These are phyloP conservation scores for Tethya wilhelma DNA, from an alignment of 37 sponge, comb jelly and placozoan genomes.

Conservation along the genomic window DNA sequence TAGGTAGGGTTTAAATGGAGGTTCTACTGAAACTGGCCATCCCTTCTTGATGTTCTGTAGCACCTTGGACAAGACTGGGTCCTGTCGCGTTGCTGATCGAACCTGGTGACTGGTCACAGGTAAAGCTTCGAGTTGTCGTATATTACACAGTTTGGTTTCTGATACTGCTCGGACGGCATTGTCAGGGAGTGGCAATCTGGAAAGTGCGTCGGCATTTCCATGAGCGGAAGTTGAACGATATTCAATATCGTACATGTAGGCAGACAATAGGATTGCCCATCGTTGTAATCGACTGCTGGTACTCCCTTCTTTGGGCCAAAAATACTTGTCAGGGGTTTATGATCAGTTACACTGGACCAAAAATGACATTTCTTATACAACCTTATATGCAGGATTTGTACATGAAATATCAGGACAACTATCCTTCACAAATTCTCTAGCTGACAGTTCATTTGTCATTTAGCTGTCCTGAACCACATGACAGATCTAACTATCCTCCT, in stretches of 20 bases:
- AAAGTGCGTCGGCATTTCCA: slow-evolving; percentile 62
- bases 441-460: too few relatives aligned
- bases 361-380: too few relatives aligned
- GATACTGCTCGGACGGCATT: not conserved
- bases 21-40: slow-evolving; percentile 16
- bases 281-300: slow-evolving; percentile 46
- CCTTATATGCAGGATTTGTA: too few relatives aligned
- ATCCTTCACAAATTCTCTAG: too few relatives aligned
- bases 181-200: slow-evolving; percentile 27
- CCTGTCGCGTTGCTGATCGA: not conserved
- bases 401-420: too few relatives aligned
- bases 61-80: slow-evolving; percentile 55
- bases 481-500: too few relatives aligned
- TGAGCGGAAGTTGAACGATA: slow-evolving; percentile 37
- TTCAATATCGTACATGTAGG: slow-evolving; percentile 44
- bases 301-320: slow-evolving; percentile 42
- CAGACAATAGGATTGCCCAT: slow-evolving; percentile 53
- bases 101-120: slow-evolving; percentile 16
- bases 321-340: slow-evolving; percentile 49
- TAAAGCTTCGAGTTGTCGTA: not conserved
- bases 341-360: slow-evolving; percentile 65
- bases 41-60: slow-evolving; percentile 28
- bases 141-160: not conserved
- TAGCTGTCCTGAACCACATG: too few relatives aligned
- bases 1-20: slow-evolving; percentile 11